Evolutionary conservation across 1,140 invertebrate genomes (phyloP), one percentile per base, ranked within the genome.

Genomic region (Apis cerana): DNA sequence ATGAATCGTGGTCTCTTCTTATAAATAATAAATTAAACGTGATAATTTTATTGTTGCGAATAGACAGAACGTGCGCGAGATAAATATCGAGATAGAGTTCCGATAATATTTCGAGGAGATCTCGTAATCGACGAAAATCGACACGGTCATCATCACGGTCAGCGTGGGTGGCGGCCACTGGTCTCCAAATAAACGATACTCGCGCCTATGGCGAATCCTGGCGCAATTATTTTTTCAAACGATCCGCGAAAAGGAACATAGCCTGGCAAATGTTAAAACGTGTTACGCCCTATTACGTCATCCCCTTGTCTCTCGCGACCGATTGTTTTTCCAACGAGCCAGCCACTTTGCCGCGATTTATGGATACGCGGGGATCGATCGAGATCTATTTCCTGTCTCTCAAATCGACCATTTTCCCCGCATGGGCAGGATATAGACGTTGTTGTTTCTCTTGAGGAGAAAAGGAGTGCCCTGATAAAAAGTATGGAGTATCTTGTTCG

Each of bases 221-320:
- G 33, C 75, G 67, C 33, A 54, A 59, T 89, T 89, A 86, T 89
- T 86, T 89, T 89, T 89, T 84, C 71, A 88, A 82, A 88, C 79
- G 77, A 80, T 86, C 74, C 61, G 27, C 52, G 56, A 62, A 17
- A 74, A 58, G 50, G 21, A 78, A 78, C 72, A 69, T 74, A 43
- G 75, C 77, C 86, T 88, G 87, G 87, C 50, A 75, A 80, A 75
- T 88, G 76, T 88, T 80, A 82, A 33, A 33, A 17, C 43, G 27
- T 17, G 12, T 10, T 74, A 12, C n/a, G 17, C 2, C 8, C 43
- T 11, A 9, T 85, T 75, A 85, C 86, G 83, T 88, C 65, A 88
- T 68, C 27, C 9, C 11, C 61, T 80, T 72, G 61, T 78, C 77
- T 87, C 62, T 58, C 74, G 59, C 65, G 50, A 71, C 15, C 78